Base-by-base conservation (phyloP, 2,888 invertebrate genomes). In the Choristoneura rosaceana region DNA sequence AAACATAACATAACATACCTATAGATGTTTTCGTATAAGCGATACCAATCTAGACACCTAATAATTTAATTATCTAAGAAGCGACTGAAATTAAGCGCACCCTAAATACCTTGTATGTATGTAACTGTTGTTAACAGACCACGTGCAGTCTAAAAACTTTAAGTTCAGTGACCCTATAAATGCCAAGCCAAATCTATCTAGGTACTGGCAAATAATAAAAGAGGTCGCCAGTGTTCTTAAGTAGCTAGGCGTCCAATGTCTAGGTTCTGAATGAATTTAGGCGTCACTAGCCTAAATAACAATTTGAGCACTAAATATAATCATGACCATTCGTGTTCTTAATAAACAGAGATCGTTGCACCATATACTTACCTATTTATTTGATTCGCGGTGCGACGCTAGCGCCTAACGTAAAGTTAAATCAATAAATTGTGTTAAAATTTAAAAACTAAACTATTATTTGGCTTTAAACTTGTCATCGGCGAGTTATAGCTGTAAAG, bases 111-210 rank as follows among this genome's bases (percentile, higher is more conserved):
- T 38, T 38, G 7, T 43, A 43, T 25, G 2, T 25, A 34, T 34
- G 50, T 50, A 34, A 64, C 50, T 25, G 50, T 64, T 62, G 25
- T 34, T 33, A 59, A 59, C 34, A 25, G 10, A 33, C 59, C 33
- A 59, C 58, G 67, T 59, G 55, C 67, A n/a, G 15, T 67, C 41
- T 67, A 59, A 14, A 67, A 67, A 43, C 58, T 67, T n/a, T 9
- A 59, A 67, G 67, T 58, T 68, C 68, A 60, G 15, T 60, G 68
- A 68, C 68, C 67, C n/a, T 45, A 33, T 58, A 25, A 33, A 67
- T 10, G 45, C 59, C 59, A n/a, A 52, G 17, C 47, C 33, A 17
- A 60, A 38, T 38, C 47, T 64, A 47, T 60, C 7, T 15, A 68
- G 33, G 38, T 45, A 43, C n/a, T 34, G 14, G 34, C 34, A 38